Evolutionary conservation across 2,888 invertebrate genomes (phyloP).

Genomic region (Rhagophthalmus giganteus): DNA sequence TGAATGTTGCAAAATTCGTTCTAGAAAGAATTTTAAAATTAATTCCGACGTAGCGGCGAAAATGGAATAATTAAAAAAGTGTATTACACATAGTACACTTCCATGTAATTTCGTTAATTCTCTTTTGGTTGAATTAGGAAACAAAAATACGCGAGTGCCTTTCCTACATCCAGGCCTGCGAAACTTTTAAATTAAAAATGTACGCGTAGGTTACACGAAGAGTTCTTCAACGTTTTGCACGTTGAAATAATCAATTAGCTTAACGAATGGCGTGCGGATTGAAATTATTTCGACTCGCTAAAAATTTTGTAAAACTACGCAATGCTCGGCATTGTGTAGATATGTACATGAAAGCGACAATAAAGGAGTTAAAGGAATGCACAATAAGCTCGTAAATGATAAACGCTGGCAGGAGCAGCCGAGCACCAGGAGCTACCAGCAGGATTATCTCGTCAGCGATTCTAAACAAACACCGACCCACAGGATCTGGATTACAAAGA

Average conservation of each 20-base stretch:
- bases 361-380: slow-evolving; percentile 26
- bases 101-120: not conserved
- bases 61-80: not conserved
- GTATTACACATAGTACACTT: not conserved
- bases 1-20: no score
- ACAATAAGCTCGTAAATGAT: slow-evolving; percentile 31
- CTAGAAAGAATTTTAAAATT: no score
- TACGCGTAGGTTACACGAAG: no score
- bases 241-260: slow-evolving; percentile 13
- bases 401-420: slow-evolving; percentile 18
- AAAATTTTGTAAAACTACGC: slow-evolving; percentile 22
- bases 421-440: slow-evolving; percentile 18
- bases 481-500: slow-evolving; percentile 22
- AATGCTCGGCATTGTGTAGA: not conserved
- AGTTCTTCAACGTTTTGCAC: no score
- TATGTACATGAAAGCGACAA: slow-evolving; percentile 17
- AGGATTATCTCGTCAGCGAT: slow-evolving; percentile 35
- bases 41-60: no score
- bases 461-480: slow-evolving; percentile 31
- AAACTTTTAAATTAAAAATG: not conserved
- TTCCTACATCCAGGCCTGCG: no score
- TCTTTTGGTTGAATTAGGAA: no score
- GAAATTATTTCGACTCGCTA: slow-evolving; percentile 12
- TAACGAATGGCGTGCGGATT: slow-evolving; percentile 19
- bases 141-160: no score